Evolutionary conservation across 2,797 vertebrate genomes (phyloP).

Genomic region (Meriones psammophilus): DNA sequence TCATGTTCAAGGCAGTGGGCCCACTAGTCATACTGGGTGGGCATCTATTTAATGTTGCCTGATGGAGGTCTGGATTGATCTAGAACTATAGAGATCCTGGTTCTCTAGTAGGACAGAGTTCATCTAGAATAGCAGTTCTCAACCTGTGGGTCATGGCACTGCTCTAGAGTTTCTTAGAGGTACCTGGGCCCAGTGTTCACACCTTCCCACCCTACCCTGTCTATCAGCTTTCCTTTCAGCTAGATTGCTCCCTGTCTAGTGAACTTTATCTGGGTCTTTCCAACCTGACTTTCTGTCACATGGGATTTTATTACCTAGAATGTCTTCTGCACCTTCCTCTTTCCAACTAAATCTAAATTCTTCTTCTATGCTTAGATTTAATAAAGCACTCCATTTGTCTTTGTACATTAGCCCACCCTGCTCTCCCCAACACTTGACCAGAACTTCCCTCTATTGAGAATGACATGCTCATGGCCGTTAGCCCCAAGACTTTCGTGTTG

Average conservation of each 20-base stretch:
- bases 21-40: accelerated
- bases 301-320: not conserved
- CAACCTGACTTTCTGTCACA: not conserved
- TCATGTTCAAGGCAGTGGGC: not conserved
- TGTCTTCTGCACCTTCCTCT: not conserved
- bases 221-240: not conserved
- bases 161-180: not conserved
- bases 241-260: not conserved
- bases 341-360: not conserved
- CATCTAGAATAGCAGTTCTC: not conserved
- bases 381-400: not conserved
- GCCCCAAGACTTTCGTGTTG: not conserved
- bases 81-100: not conserved
- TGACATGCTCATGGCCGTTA: not conserved
- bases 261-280: not conserved
- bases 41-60: not conserved
- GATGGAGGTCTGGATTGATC: not conserved
- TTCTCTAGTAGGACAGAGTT: not conserved
- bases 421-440: not conserved
- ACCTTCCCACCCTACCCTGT: not conserved
- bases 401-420: not conserved
- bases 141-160: not conserved
- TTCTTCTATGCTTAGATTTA: not conserved
- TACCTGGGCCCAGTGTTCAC: not conserved
- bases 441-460: not conserved